Evolutionary conservation across 2,797 vertebrate genomes (phyloP).

Genomic region (Ctenopoma multispine): DNA sequence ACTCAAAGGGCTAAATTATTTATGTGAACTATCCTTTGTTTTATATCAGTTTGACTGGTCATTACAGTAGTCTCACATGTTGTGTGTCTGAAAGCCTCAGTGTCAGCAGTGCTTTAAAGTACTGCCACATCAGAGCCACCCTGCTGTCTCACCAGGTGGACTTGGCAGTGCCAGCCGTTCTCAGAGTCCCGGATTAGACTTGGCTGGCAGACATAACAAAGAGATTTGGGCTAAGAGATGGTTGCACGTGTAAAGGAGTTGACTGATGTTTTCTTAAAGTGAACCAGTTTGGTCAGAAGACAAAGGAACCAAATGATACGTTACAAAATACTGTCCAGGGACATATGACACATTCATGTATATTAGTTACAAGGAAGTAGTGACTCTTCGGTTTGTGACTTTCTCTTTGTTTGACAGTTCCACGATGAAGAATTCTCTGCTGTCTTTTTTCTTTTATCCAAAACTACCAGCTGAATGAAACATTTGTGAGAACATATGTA

Average conservation of each 20-base stretch:
- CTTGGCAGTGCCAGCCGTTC: constrained; percentile 28
- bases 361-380: constrained; percentile 1
- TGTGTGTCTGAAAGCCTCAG: constrained; percentile 24
- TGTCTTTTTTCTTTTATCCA: neutral
- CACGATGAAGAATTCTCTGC: neutral
- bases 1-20: neutral
- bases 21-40: neutral
- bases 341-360: neutral
- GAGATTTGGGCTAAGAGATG: constrained; percentile 39
- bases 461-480: neutral
- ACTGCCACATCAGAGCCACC: constrained; percentile 36
- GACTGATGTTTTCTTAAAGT: constrained; percentile 12
- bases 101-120: constrained; percentile 39
- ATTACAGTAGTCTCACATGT: constrained; percentile 17
- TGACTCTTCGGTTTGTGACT: neutral
- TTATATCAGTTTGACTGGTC: neutral
- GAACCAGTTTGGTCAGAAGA: constrained; percentile 21
- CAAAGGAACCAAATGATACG: constrained; percentile 3
- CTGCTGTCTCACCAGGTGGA: constrained; percentile 56
- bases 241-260: constrained; percentile 3
- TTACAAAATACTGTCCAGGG: neutral
- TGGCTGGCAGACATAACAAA: constrained; percentile 50
- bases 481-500: too few species aligned
- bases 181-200: constrained; percentile 43
- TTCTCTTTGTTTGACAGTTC: constrained; percentile 7